These are phyloP conservation scores for Brachionus angularis DNA, from an alignment of 1,140 invertebrate species.

Conservation along the genomic window DNA sequence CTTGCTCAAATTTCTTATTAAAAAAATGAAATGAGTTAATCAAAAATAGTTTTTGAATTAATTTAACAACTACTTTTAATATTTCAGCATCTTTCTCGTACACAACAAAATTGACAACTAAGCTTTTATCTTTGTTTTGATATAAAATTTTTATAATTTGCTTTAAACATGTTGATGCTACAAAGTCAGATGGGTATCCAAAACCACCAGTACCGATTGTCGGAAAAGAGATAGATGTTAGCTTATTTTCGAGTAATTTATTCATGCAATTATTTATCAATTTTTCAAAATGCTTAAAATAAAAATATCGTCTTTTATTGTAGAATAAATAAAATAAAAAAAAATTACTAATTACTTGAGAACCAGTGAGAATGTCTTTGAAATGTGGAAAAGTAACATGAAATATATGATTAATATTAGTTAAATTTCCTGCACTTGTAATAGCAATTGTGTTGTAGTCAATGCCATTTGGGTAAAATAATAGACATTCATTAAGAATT, in stretches of 20 bases:
- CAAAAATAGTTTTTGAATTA: no score
- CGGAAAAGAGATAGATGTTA: constrained; percentile 1
- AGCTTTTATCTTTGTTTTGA: not conserved
- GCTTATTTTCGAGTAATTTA: not conserved
- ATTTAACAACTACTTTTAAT: not conserved
- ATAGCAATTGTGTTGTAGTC: not conserved
- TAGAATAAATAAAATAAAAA: not conserved
- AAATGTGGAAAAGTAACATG: not conserved
- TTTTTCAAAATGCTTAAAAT: not conserved
- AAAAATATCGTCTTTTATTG: no score
- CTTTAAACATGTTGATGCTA: not conserved
- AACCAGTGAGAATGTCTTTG: not conserved
- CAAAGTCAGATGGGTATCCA: not conserved
- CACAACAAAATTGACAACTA: constrained; percentile 6
- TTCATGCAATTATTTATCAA: not conserved
- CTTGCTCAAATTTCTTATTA: not conserved
- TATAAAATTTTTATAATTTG: not conserved
- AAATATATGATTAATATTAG: not conserved
- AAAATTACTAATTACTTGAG: not conserved
- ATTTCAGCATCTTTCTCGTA: constrained; percentile 1
- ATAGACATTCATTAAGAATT: not conserved
- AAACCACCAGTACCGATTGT: constrained; percentile 21
- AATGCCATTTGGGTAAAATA: constrained; percentile 17
- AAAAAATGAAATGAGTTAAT: not conserved
- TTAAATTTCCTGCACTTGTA: not conserved